Base-by-base conservation (phyloP, 2,888 invertebrate genomes). In the Drosophila vallismaia region DNA sequence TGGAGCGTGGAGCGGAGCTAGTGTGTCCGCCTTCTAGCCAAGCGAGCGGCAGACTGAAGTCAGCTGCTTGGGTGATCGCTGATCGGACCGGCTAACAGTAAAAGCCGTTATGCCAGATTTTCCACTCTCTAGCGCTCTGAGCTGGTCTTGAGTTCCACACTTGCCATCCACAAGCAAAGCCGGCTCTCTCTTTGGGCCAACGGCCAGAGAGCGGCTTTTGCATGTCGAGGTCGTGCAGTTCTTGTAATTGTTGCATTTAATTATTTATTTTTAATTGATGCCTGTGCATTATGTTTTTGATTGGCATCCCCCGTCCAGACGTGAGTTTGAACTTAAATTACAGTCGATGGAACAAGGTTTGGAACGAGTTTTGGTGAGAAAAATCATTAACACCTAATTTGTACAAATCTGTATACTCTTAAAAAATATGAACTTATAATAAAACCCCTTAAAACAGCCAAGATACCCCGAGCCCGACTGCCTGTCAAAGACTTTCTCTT, bases 41-140 rank as follows among this genome's bases (percentile, higher is more conserved):
- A 86, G 88, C 89, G 89, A 86, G 77, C 75, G 86, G 87, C 87
- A 89, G 90, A 90, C 89, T 90, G 83, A 89, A 84, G 79, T 75
- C 87, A 87, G 76, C 80, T 70, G 69, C 83, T 86, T 44, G 48
- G n/a, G 10, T 38, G 68, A 63, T 68, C 52, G 77, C 71, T 76
- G 75, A 19, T 38, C 55, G 53, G 51, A 14, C 50, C 52, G 74
- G 75, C 69, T 83, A 83, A 87, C 88, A 88, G 88, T 82, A 82
- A 87, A 82, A 69, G 84, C 86, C 88, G 81, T 76, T 83, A 84
- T 74, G 63, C 52, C 40, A 40, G 44, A 19, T 44, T 19, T 42
- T 19, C 42, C 38, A 54, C 52, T 19, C 48, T 33, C 74, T 44
- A 46, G 26, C 49, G 42, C 49, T 49, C 33, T 4, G 10, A 44